These are phyloP conservation scores for Araneus ventricosus DNA, from an alignment of 1,140 invertebrate genomes.

Conservation along the genomic window DNA sequence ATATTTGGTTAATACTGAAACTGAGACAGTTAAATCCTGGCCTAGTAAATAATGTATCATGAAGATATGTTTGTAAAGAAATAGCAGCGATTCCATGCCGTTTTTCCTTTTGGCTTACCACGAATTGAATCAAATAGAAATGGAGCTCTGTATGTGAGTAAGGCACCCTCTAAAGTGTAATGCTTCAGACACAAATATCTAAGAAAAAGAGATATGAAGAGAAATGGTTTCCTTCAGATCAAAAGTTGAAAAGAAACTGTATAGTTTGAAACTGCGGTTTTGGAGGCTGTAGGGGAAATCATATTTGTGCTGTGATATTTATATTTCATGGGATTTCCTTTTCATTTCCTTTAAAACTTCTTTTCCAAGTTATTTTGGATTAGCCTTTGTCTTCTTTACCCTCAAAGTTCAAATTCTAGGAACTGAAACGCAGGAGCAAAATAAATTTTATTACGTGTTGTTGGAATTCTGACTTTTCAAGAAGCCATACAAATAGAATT, in stretches of 20 bases:
- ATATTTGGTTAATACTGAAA: not conserved
- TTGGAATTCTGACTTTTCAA: too few relatives aligned
- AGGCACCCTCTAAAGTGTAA: not conserved
- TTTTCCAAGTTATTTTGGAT: not conserved
- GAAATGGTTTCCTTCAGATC: not conserved
- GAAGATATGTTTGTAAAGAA: not conserved
- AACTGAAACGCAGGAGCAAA: too few relatives aligned
- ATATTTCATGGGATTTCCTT: constrained; percentile 2
- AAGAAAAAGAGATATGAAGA: not conserved
- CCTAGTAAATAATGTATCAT: not conserved
- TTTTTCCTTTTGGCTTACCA: not conserved
- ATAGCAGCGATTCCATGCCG: not conserved
- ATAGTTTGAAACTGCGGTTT: not conserved
- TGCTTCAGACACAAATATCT: not conserved
- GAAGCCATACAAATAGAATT: too few relatives aligned
- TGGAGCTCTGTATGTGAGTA: not conserved
- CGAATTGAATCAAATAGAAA: not conserved
- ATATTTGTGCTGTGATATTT: not conserved
- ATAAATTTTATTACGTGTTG: too few relatives aligned
- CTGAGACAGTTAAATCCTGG: not conserved
- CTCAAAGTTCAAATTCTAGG: too few relatives aligned
- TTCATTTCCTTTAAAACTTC: not conserved
- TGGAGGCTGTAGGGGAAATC: not conserved
- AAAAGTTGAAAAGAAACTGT: not conserved
- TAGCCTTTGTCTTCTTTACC: not conserved